Conservation (phyloP, 1,140 invertebrate genomes). For the Diachasma alloeum region DNA sequence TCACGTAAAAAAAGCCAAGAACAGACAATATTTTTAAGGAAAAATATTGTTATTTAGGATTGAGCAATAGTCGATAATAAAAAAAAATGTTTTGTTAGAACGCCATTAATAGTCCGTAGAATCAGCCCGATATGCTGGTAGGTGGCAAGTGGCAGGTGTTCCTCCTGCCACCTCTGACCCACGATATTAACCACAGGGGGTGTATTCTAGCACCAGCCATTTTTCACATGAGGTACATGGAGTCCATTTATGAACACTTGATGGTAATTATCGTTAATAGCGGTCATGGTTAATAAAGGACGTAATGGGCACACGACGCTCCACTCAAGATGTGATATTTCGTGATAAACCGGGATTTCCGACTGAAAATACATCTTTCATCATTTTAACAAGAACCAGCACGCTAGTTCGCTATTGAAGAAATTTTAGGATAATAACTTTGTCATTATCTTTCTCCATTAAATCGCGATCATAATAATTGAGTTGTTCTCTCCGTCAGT, state of each 20-base stretch:
- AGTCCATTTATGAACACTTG: constrained; percentile 9
- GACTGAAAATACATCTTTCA: not conserved
- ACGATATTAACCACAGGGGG: not conserved
- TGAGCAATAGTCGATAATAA: too few species aligned
- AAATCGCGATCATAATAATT: too few species aligned
- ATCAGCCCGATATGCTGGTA: too few species aligned
- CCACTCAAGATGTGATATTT: not conserved
- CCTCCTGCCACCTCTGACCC: not conserved
- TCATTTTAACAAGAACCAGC: not conserved
- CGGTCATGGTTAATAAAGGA: constrained; percentile 12
- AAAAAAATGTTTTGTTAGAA: too few species aligned
- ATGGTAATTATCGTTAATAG: constrained; percentile 12
- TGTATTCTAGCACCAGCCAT: not conserved
- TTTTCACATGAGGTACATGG: not conserved
- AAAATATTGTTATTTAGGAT: too few species aligned
- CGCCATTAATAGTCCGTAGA: too few species aligned
- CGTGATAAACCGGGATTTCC: not conserved
- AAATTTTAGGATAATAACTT: not conserved
- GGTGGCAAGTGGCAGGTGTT: too few species aligned
- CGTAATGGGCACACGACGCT: not conserved
- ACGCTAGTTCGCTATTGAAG: not conserved
- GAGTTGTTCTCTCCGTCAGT: too few species aligned
- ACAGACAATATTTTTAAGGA: too few species aligned
- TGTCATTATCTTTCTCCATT: too few species aligned
- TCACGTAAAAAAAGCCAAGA: too few species aligned